Base-by-base conservation (phyloP, 2,888 invertebrate species). In the Caenorhabditis becei region DNA sequence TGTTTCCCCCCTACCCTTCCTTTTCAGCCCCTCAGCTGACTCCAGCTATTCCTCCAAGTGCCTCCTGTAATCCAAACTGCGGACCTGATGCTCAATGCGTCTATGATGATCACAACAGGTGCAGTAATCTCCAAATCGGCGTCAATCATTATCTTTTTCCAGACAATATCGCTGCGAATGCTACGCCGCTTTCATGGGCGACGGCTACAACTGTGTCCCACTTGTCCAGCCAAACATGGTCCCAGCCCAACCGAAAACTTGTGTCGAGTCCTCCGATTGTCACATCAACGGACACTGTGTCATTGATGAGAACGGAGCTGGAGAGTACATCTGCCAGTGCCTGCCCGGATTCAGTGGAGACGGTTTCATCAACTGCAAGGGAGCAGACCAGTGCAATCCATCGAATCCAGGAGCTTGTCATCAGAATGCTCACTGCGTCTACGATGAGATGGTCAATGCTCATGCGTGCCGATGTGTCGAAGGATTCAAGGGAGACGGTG, bases 401-500 rank as follows among this genome's bases (percentile, higher is more conserved):
- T 79, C 85, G 0, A 82, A 87, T 20, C 83, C 83, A n/a, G 24
- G 51, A 23, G 78, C 85, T n/a, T 91, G 91, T 79, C 83, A 82
- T 53, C 85, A 85, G 54, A 86, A 91, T 63, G 80, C 90, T 11
- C 83, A 92, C 80, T 92, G 92, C 44, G 86, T 87, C 7, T 92
- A 91, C 83, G 88, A 88, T 59, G 86, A 86, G 20, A 77, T 89
- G 10, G 87, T 89, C 41, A 89, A 90, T 28, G 91, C 91, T 0
- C 91, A 91, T 74, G 88, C 89, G 1, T 95, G 95, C 89, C 93
- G 93, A 92, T 95, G 95, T 91, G 83, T 89, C 3, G 75, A 75
- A 10, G 80, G 80, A 23, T 88, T 87, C 86, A 85, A 84, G 32
- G 88, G 88, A 51, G 86, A 87, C 59, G 88, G 87, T 14, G 69